Evolutionary conservation across 2,888 invertebrate genomes (phyloP), one percentile per base, ranked within the genome.

Genomic region (Augochlorella aurata): DNA sequence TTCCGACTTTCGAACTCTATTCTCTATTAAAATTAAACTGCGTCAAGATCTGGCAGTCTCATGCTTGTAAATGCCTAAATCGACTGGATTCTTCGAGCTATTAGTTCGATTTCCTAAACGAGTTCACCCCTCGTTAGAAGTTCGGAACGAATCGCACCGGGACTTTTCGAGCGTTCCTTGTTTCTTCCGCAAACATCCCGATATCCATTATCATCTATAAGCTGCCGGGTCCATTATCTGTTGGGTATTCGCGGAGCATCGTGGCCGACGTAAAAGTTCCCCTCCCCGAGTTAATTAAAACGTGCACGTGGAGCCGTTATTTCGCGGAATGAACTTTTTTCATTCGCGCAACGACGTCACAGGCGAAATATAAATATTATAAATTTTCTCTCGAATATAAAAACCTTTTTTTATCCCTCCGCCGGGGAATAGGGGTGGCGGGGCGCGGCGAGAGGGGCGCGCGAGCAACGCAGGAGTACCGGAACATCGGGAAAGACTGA

Each of bases 351-450:
- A 8, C n/a, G 24, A 58, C 18, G 45, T 45, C 54, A 52, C 52
- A 38, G 61, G 24, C 44, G 67, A 71, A 44, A 74, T 61, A 79
- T 75, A 81, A 81, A 81, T 80, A 72, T 80, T 81, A 75, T 80
- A 75, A 68, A 81, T 81, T 81, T 71, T 18, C 71, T 16, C 61
- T 81, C 71, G 61, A 61, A 80, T 79, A 74, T 75, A 75, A 74
- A 49, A 63, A 24, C 45, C 45, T 29, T 71, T 81, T 70, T 79
- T 74, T 69, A 54, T 18, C 14, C 21, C 9, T 3, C 16, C 58
- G 10, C n/a, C 1, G 58, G 58, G 24, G 24, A 54, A 10, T 50
- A 12, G 50, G 12, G 14, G 18, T 4, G n/a, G 44, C 21, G 2
- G 10, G 65, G 65, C 10, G n/a, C 4, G 4, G n/a, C 61, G 5